Evolutionary conservation across 2,113 vertebrate species (phyloP).

Genomic region (Phyllopteryx taeniolatus): DNA sequence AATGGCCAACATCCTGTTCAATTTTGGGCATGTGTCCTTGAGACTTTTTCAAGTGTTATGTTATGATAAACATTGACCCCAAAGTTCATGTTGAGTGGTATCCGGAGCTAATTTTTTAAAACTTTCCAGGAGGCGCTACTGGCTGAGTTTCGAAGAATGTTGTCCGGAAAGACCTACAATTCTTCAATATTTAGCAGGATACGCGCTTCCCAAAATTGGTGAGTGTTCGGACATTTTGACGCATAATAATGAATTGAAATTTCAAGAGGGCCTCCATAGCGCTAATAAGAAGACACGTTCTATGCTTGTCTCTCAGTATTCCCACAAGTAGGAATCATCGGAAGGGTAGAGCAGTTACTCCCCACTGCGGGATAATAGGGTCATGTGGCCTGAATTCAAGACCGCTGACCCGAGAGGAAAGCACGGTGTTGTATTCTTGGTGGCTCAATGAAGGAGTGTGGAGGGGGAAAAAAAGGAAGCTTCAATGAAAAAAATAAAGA

Average conservation of each 20-base stretch:
- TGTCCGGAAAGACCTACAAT: not conserved
- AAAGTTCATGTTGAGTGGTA: not conserved
- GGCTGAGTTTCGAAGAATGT: not conserved
- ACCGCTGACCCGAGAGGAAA: constrained; percentile 6
- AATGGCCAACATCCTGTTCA: too few species aligned
- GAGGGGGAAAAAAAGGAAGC: not conserved
- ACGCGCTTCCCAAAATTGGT: not conserved
- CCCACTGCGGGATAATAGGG: constrained; percentile 11
- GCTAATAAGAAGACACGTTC: not conserved
- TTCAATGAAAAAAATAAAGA: not conserved
- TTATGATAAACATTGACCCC: not conserved
- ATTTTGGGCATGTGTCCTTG: not conserved
- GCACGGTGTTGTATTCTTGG: constrained; percentile 14
- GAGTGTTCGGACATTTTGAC: not conserved
- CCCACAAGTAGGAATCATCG: not conserved
- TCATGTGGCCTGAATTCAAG: constrained; percentile 15
- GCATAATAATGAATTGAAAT: not conserved
- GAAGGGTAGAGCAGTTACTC: not conserved
- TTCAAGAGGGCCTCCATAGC: not conserved
- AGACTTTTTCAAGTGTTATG: not conserved
- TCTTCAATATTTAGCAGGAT: not conserved
- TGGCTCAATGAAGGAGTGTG: not conserved
- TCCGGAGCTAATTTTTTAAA: too few species aligned
- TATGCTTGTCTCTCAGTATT: not conserved
- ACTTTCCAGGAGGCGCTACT: too few species aligned